These are phyloP conservation scores for Siniperca obscura DNA, from an alignment of 2,797 vertebrate genomes.

Conservation along the genomic window DNA sequence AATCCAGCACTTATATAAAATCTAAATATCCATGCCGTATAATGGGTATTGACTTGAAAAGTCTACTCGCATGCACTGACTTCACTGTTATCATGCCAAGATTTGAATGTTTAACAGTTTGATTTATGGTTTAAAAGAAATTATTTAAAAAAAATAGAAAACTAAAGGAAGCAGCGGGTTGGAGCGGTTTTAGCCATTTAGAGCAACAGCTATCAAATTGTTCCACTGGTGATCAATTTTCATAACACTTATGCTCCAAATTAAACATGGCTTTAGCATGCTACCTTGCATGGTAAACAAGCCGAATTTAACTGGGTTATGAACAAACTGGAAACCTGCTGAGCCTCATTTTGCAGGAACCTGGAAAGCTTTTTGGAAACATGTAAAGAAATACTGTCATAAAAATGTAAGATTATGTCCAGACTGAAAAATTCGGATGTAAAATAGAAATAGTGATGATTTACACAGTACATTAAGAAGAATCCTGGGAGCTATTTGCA, in stretches of 20 bases:
- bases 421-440: conserved; percentile 5
- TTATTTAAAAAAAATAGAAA: not conserved
- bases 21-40: not conserved
- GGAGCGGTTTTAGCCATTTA: not conserved
- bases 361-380: not conserved
- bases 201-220: conserved; percentile 13
- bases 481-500: not conserved
- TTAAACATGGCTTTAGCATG: conserved; percentile 11
- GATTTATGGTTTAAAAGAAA: not conserved
- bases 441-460: not conserved
- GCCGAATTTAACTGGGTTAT: not conserved
- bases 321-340: conserved; percentile 28
- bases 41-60: not conserved
- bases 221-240: conserved; percentile 20
- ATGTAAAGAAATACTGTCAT: conserved; percentile 13
- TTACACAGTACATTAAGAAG: not conserved
- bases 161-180: not conserved
- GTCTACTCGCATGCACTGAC: not conserved
- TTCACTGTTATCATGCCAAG: not conserved
- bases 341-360: conserved; percentile 21
- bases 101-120: not conserved
- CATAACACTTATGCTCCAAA: conserved; percentile 18
- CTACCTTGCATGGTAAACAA: conserved; percentile 1
- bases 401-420: conserved; percentile 31
- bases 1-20: not conserved